Evolutionary conservation across 1,140 invertebrate species (phyloP), one percentile per base, ranked within the genome.

Genomic region (Camponotus floridanus): DNA sequence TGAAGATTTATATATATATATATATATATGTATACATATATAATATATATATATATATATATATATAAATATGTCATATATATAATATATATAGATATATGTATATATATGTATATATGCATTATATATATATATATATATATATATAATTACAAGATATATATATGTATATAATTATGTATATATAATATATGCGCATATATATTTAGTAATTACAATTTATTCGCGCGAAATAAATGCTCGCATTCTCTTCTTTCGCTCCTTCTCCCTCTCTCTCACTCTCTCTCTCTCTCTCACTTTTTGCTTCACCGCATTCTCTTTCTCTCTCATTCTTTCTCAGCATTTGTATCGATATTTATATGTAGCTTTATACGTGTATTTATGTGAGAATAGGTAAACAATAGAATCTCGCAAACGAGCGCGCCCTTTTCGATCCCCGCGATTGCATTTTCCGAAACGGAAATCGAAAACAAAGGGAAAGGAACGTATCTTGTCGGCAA

Each of bases 201-300:
- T 80, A 86, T 91, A 91, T 91, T 91, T 91, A 91, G 76, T 93
- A 92, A 92, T 93, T 93, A 93, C 88, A 94, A 92, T 93, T 93
- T 85, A 89, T 90, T 92, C 90, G 76, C 90, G 73, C 88, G 87
- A 91, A 93, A 88, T 91, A 86, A 87, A 83, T 62, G 81, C 86
- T 87, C 86, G 80, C 80, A 87, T 67, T 73, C 48, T 48, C 13
- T 48, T 48, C 33, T 76, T 64, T 51, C 48, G 15, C 15, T 51
- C 48, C 48, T 15, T 79, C 15, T 18, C 21, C 21, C 18, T n/a
- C 48, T 8, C 3, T 9, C 26, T 8, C 13, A 5, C 31, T 9
- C 9, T 26, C 11, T 70, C 62, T 71, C n/a, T 88, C 70, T 39
- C 51, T 70, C 76, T 70, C 62, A 55, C n/a, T 86, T 48, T 13